Conservation (phyloP, 2,113 vertebrate genomes). For the Hyperopisus bebe region DNA sequence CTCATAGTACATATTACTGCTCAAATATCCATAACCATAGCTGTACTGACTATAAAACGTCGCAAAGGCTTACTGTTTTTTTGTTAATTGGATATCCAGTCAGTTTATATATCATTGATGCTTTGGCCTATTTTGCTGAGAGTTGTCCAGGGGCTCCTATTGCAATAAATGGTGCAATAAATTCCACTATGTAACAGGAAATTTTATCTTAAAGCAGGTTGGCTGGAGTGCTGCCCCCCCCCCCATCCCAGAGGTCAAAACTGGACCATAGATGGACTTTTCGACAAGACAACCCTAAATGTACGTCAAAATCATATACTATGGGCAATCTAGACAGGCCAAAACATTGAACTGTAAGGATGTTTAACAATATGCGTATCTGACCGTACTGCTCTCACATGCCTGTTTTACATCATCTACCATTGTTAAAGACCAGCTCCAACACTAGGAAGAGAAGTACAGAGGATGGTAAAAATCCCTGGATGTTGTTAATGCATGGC, state of each 20-base stretch:
- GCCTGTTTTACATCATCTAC: not conserved
- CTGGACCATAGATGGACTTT: not conserved
- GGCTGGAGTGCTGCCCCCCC: too few species aligned
- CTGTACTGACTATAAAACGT: not conserved
- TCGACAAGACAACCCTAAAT: not conserved
- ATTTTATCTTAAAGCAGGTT: not conserved
- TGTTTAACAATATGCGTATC: not conserved
- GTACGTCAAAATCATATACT: not conserved
- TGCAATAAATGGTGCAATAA: not conserved
- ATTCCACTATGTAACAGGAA: not conserved
- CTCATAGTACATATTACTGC: not conserved
- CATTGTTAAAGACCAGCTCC: too few species aligned
- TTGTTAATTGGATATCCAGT: not conserved
- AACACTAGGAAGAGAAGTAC: not conserved
- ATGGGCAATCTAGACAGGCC: not conserved
- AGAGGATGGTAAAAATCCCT: not conserved
- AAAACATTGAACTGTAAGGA: not conserved
- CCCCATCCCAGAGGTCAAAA: too few species aligned
- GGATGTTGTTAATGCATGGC: not conserved
- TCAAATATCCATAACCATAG: not conserved
- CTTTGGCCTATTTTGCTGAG: not conserved
- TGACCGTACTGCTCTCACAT: not conserved
- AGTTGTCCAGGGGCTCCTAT: not conserved
- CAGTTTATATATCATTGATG: not conserved
- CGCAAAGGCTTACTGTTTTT: not conserved